Evolutionary conservation across 92 coral and sea anemone species (phyloP), one percentile per base, ranked within the genome.

Genomic region (Chrysogorgia sp.): DNA sequence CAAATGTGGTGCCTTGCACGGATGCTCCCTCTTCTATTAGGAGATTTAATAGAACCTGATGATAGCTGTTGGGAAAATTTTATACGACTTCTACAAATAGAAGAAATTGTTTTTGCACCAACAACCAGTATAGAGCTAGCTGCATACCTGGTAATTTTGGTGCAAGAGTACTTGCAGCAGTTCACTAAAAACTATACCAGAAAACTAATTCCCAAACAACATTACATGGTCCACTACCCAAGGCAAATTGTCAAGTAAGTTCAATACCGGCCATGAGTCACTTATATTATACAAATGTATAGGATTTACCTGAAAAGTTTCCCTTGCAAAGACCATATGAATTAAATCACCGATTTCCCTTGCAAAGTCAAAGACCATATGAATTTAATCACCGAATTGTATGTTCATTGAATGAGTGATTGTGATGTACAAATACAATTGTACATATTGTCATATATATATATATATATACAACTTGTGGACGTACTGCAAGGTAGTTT

Each of bases 1-100:
- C 90, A 82, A 77, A 89, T 85, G 92, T 89, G 92, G 93, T 80
- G 88, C 79, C 74, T 86, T 0, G 74, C 93, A 74, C 29, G 83
- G 14, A 57, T 74, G 64, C 47, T 90, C 5, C 93, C 90, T 17
- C 22, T 86, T 8, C 61, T 83, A 9, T 62, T 86, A 37, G 90
- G 90, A 0, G 81, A 84, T 76, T 12, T 90, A 0, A 58, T 90
- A 59, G 88, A 90, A n/a, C 58, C 3, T 0, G 86, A 58, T 48
- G 82, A 90, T 40, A 57, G 61, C 4, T 56, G 80, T 80, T 90
- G 90, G 89, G 62, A 80, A 0, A 77, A 77, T 45, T 83, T 82
- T 20, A 55, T 82, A 7, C 35, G 75, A 12, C 82, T 88, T 0
- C 75, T 88, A 6, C 52, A 81, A 43, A 81, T 84, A 1, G 86